Base-by-base conservation (phyloP, 1,140 invertebrate species). In the Wasmannia auropunctata region DNA sequence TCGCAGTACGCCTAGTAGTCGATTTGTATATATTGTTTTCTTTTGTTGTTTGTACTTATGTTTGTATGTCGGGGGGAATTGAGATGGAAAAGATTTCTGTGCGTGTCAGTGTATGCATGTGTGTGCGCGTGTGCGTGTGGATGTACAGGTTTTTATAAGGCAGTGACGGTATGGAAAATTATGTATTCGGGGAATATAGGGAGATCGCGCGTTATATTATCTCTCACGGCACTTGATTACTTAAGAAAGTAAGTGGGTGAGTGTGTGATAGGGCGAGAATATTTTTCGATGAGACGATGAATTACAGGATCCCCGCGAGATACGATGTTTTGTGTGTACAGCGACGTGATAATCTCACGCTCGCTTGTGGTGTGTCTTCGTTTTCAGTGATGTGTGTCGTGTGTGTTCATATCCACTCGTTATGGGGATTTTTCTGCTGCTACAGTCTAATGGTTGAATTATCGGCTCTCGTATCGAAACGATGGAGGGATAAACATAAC, bases 1-100 rank as follows among this genome's bases (percentile, higher is more conserved):
- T 91, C 90, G 89, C 89, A 90, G 72, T 90, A 76, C 67, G 83
- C 89, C 86, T 90, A 84, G 58, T 91, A 87, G 37, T 90, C 63
- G 40, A 69, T 74, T 90, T 87, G 37, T 83, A 79, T 54, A 49
- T 83, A 16, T 62, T 83, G 40, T 79, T 22, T 60, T 86, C 51
- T 83, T 43, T 43, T 11, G 43, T 43, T 43, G n/a, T n/a, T 76
- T 86, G 65, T 88, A 46, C 46, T 85, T 10, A 51, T 70, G 40
- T 77, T 22, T 54, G 11, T 40, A 25, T 51, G 10, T 54, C 31
- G 49, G 7, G 49, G 7, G 2, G 7, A 5, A 74, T 49, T 72
- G 28, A n/a, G 37, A 67, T 8, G 22, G n/a, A 46, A 46, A 16
- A 31, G 31, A 72, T 54, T 85, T 22, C 76, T 80, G 51, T 62